Evolutionary conservation across 2,888 invertebrate genomes (phyloP), one percentile per base, ranked within the genome.

Genomic region (Tachina lurida): DNA sequence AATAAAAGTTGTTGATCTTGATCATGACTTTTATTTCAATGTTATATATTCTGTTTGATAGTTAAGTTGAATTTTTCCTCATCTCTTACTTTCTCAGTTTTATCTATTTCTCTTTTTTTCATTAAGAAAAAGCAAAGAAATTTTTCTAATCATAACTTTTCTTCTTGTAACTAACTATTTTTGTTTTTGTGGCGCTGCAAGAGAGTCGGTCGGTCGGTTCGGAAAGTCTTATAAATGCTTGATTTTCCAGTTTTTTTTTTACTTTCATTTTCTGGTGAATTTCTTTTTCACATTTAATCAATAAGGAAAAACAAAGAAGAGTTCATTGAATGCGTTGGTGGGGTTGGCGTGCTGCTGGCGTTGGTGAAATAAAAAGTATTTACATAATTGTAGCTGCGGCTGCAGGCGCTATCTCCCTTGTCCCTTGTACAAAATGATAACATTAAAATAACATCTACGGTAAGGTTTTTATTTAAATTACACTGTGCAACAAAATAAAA

Each of bases 231-330:
- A 19, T 22, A 54, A 56, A 52, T 17, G 78, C 73, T 75, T 74
- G 78, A 78, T 84, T 88, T 87, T 84, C 85, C 80, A 83, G 87
- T 87, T 82, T 70, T 86, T 82, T 70, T 86, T 87, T 87, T 79
- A 87, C 87, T 87, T 87, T 87, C 87, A 82, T 86, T 87, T 88
- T 88, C 88, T 81, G 84, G 58, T 47, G 62, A 67, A 78, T 76
- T 75, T 82, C 71, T 76, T 76, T 71, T 71, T 76, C 17, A 67
- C 71, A 56, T 79, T 73, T 73, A 58, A 68, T 65, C 54, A 39
- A 54, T 45, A 81, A 39, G 22, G 19, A 71, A 22, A 31, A 63
- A 65, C 17, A 60, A 45, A 63, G 45, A 39, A 56, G 17, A 79
- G 65, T 73, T 79, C 63, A 79, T 12, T 65, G 65, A 47, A 39